Evolutionary conservation across 2,797 vertebrate species (phyloP).

Genomic region (Pseudomugil gertrudae): DNA sequence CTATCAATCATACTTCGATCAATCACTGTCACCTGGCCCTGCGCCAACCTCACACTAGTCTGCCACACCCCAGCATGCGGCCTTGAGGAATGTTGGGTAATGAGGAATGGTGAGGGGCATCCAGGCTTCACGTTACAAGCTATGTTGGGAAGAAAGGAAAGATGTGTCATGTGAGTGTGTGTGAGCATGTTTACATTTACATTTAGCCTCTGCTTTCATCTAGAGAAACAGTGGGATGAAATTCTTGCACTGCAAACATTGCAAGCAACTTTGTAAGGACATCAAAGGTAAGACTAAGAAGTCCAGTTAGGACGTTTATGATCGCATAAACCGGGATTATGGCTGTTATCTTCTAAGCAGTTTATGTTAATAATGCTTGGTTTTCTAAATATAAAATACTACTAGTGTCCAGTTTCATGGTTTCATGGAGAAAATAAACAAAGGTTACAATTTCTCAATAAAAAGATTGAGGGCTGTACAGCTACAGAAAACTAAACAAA

Average conservation of each 20-base stretch:
- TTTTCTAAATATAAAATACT: neutral
- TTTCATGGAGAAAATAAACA: neutral
- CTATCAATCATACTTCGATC: slow-evolving; percentile 82
- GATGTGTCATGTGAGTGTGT: slow-evolving; percentile 56
- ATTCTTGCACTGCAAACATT: slow-evolving; percentile 35
- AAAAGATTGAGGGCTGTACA: neutral
- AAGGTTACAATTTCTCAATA: neutral
- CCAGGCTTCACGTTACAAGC: slow-evolving; percentile 66
- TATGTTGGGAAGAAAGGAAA: slow-evolving; percentile 74
- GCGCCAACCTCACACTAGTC: slow-evolving; percentile 60
- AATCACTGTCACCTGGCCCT: slow-evolving; percentile 77
- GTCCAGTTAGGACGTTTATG: slow-evolving; percentile 40
- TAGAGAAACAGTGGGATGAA: slow-evolving; percentile 37
- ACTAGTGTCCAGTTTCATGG: neutral
- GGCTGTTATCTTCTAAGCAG: slow-evolving; percentile 30
- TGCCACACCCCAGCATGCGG: slow-evolving; percentile 69
- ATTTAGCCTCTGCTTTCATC: slow-evolving; percentile 59
- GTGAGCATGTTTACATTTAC: slow-evolving; percentile 65
- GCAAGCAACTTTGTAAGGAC: slow-evolving; percentile 37
- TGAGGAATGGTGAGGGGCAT: slow-evolving; percentile 71
- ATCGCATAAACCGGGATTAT: slow-evolving; percentile 44
- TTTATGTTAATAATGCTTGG: neutral
- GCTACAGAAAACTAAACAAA: neutral
- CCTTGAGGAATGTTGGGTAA: slow-evolving; percentile 79
- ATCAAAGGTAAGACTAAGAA: slow-evolving; percentile 37